Evolutionary conservation across 2,113 vertebrate genomes (phyloP).

Genomic region (Pelmatolapia mariae): DNA sequence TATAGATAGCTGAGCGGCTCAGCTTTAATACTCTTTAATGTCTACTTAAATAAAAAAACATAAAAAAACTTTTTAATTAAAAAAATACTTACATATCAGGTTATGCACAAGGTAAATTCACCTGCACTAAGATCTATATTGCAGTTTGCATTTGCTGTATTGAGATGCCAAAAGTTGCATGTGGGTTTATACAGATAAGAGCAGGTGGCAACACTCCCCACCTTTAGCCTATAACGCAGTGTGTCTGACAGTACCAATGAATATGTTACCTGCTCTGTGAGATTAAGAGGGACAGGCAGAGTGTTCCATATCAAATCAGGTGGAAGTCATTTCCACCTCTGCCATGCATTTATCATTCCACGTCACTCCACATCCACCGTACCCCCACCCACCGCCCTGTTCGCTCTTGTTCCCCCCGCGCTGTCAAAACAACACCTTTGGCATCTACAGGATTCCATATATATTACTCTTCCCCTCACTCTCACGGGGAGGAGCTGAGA

Average conservation of each 20-base stretch:
- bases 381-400: neutral
- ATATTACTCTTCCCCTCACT: constrained; percentile 1
- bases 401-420: neutral
- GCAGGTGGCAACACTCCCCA: neutral
- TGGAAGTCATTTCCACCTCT: constrained; percentile 65
- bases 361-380: constrained; percentile 12
- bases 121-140: neutral
- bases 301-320: constrained; percentile 59
- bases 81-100: neutral
- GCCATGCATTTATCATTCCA: constrained; percentile 62
- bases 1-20: neutral
- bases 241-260: constrained; percentile 56
- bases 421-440: constrained; percentile 65
- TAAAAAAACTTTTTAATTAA: neutral
- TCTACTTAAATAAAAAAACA: neutral
- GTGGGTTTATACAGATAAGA: constrained; percentile 32
- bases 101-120: neutral
- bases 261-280: constrained; percentile 48
- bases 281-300: constrained; percentile 63
- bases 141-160: neutral
- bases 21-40: neutral
- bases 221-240: constrained; percentile 31
- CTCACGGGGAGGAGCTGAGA: constrained; percentile 11
- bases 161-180: constrained; percentile 31
- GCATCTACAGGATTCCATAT: constrained; percentile 43